Evolutionary conservation across 2,113 vertebrate genomes (phyloP).

Genomic region (Xenopus tropicalis): DNA sequence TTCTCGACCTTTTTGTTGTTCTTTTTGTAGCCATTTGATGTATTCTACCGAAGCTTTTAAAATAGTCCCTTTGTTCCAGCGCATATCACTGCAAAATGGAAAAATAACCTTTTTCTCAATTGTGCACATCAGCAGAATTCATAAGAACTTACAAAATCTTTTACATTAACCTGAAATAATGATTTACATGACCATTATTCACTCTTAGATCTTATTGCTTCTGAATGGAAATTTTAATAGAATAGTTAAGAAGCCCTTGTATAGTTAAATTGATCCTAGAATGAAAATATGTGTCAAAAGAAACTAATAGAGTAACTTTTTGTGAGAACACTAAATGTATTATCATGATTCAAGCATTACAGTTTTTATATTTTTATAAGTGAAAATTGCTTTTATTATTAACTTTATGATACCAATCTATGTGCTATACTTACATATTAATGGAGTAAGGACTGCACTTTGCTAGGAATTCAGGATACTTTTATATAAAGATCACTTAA

Average conservation of each 20-base stretch:
- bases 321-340: constrained; percentile 78
- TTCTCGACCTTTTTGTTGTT: constrained; percentile 92
- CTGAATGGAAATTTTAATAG: constrained; percentile 99
- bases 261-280: constrained; percentile 96
- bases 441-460: constrained; percentile 76
- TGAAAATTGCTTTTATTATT: constrained; percentile 88
- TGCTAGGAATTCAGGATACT: constrained; percentile 54
- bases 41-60: constrained; percentile 99
- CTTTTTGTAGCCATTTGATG: constrained; percentile 98
- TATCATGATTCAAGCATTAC: constrained; percentile 82
- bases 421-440: constrained; percentile 77
- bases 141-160: constrained; percentile 84
- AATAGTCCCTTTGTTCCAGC: constrained; percentile 99
- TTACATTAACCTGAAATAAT: constrained; percentile 92
- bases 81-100: constrained; percentile 90
- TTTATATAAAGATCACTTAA: constrained; percentile 76
- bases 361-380: constrained; percentile 80
- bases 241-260: constrained; percentile 98
- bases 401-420: constrained; percentile 81
- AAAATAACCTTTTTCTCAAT: constrained; percentile 92
- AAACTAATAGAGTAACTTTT: constrained; percentile 77
- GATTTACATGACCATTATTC: constrained; percentile 97
- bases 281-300: constrained; percentile 93
- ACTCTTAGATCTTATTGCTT: constrained; percentile 93
- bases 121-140: constrained; percentile 89